These are phyloP conservation scores for Lepidurus apus DNA, from an alignment of 1,140 invertebrate species.

Conservation along the genomic window DNA sequence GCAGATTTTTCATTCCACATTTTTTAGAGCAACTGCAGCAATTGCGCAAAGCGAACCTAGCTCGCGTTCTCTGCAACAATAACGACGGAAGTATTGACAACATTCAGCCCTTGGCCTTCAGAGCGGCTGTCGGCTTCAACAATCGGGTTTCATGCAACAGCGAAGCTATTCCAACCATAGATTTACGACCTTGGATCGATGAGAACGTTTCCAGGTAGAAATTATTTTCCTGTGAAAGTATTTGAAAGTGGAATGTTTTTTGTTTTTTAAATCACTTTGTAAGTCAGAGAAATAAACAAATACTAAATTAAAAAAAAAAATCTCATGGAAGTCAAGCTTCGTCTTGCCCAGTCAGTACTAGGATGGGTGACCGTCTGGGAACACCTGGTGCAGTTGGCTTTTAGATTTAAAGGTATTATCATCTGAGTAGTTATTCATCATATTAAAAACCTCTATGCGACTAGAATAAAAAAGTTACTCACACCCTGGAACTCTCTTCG, in stretches of 20 bases:
- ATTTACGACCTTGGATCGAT: slow-evolving; percentile 46
- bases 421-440: no score
- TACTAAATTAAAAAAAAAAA: not conserved
- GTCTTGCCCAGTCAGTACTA: no score
- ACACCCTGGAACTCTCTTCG: no score
- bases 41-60: slow-evolving; percentile 76
- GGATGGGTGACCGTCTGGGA: no score
- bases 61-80: slow-evolving; percentile 90
- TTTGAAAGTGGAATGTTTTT: not conserved
- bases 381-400: no score
- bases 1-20: no score
- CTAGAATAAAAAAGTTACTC: no score
- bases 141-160: slow-evolving; percentile 45
- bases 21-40: slow-evolving; percentile 76
- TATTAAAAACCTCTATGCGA: no score
- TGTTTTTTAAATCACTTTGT: not conserved
- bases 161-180: slow-evolving; percentile 44
- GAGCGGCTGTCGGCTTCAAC: not conserved
- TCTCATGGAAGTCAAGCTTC: no score
- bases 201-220: slow-evolving; percentile 20
- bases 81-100: slow-evolving; percentile 54
- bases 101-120: slow-evolving; percentile 29
- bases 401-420: no score
- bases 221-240: not conserved
- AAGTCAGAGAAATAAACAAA: not conserved